These are phyloP conservation scores for Hydrochoerus hydrochaeris DNA, from an alignment of 2,113 vertebrate species.

Conservation along the genomic window DNA sequence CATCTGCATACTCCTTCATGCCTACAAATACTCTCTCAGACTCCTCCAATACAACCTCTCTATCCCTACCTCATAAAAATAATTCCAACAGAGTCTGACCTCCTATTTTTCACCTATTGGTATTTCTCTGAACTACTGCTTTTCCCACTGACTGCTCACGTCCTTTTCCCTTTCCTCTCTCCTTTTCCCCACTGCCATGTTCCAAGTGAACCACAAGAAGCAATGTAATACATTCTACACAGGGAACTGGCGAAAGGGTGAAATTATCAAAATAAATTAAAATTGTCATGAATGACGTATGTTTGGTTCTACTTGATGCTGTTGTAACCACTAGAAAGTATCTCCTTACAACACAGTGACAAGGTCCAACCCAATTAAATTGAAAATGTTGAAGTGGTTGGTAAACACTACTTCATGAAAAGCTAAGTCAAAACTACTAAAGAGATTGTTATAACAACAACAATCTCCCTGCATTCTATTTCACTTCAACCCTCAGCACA, in stretches of 20 bases:
- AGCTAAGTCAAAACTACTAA: not conserved
- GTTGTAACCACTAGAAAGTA: not conserved
- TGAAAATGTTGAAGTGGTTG: not conserved
- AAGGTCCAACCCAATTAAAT: not conserved
- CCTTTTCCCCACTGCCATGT: not conserved
- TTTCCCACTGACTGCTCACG: not conserved
- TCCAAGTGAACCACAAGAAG: not conserved
- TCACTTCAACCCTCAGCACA: not conserved
- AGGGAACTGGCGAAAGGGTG: not conserved
- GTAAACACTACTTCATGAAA: not conserved
- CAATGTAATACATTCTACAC: not conserved
- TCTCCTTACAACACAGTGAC: not conserved
- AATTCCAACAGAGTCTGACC: not conserved
- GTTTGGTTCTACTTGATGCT: not conserved
- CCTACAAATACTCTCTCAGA: not conserved
- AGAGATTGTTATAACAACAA: not conserved
- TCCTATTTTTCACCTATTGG: not conserved
- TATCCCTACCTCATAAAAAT: not conserved
- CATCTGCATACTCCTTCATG: not conserved
- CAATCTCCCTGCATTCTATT: not conserved
- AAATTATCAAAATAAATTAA: not conserved
- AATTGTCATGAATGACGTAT: not conserved
- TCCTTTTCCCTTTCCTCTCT: not conserved
- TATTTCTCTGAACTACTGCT: not conserved
- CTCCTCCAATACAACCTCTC: not conserved